Evolutionary conservation across 2,888 invertebrate species (phyloP).

Genomic region (Colletes collaris): DNA sequence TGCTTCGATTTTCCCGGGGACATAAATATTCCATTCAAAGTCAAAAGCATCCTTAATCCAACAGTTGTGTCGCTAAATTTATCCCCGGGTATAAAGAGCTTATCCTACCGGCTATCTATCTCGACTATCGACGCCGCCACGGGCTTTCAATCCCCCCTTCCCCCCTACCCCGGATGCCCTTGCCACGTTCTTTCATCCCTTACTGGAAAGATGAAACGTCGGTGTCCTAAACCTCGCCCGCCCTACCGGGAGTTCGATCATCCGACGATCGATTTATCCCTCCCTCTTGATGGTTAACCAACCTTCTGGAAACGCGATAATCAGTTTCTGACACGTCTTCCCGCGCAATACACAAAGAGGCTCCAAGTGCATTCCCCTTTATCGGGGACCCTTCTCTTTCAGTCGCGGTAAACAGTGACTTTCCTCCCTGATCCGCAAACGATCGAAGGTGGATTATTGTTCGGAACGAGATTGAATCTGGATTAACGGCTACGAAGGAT

Average conservation of each 20-base stretch:
- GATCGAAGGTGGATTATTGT: conserved; percentile 4
- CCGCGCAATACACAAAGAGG: conserved; percentile 39
- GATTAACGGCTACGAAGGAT: background rate
- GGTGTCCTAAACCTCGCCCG: conserved; percentile 37
- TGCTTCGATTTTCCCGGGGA: conserved; percentile 14
- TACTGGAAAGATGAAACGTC: conserved; percentile 35
- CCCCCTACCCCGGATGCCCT: background rate
- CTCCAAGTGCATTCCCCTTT: conserved; percentile 43
- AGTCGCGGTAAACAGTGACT: conserved; percentile 27
- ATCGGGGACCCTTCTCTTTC: conserved; percentile 27
- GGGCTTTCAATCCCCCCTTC: background rate
- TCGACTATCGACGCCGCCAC: conserved; percentile 48
- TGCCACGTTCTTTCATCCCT: conserved; percentile 33
- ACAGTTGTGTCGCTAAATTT: conserved; percentile 57
- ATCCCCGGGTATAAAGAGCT: conserved; percentile 50
- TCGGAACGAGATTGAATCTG: background rate
- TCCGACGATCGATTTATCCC: conserved; percentile 59
- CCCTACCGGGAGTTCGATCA: conserved; percentile 21
- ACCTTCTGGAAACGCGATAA: conserved; percentile 68
- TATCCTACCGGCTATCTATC: conserved; percentile 49
- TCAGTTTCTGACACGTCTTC: conserved; percentile 59
- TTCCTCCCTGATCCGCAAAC: background rate
- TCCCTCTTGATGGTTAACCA: conserved; percentile 56
- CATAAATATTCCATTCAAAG: conserved; percentile 45
- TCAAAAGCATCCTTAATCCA: conserved; percentile 50